Evolutionary conservation across 2,888 invertebrate species (phyloP).

Genomic region (Drosophila demipolita): DNA sequence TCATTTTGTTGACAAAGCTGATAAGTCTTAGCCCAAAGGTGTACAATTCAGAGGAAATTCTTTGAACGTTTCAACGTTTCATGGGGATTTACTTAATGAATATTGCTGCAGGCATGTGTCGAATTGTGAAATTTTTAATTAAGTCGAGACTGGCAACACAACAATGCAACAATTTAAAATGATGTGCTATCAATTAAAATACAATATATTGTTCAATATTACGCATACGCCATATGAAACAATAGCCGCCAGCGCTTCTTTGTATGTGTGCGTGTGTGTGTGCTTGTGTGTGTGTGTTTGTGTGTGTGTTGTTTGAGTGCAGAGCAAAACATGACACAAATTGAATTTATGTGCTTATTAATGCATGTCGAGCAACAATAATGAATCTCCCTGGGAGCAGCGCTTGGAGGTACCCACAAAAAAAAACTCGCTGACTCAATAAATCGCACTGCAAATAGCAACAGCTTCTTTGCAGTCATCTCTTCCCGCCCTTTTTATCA

Average conservation of each 20-base stretch:
- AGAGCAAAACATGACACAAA: slow-evolving; percentile 58
- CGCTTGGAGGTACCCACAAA: slow-evolving; percentile 13
- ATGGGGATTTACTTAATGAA: slow-evolving; percentile 14
- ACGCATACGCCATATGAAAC: slow-evolving; percentile 25
- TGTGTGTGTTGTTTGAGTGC: slow-evolving; percentile 58
- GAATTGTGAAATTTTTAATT: slow-evolving; percentile 49
- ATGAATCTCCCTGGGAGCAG: slow-evolving; percentile 17
- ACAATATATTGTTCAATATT: slow-evolving; percentile 17
- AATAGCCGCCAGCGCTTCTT: slow-evolving; percentile 6
- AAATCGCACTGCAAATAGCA: slow-evolving; percentile 43
- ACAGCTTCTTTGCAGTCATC: background rate
- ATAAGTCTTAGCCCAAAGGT: background rate
- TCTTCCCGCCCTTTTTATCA: background rate
- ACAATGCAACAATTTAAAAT: slow-evolving; percentile 33
- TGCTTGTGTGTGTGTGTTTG: slow-evolving; percentile 6
- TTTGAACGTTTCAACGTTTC: too few relatives aligned
- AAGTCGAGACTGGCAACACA: slow-evolving; percentile 21
- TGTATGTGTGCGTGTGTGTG: slow-evolving; percentile 5
- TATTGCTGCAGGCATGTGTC: slow-evolving; percentile 4
- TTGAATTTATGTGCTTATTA: slow-evolving; percentile 32
- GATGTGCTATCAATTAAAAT: slow-evolving; percentile 15
- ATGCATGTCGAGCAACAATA: slow-evolving; percentile 19
- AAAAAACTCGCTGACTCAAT: slow-evolving; percentile 61
- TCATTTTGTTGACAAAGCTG: slow-evolving; percentile 10
- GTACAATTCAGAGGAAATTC: background rate